Evolutionary conservation across 2,113 vertebrate species (phyloP).

Genomic region (Sminthopsis crassicaudata): DNA sequence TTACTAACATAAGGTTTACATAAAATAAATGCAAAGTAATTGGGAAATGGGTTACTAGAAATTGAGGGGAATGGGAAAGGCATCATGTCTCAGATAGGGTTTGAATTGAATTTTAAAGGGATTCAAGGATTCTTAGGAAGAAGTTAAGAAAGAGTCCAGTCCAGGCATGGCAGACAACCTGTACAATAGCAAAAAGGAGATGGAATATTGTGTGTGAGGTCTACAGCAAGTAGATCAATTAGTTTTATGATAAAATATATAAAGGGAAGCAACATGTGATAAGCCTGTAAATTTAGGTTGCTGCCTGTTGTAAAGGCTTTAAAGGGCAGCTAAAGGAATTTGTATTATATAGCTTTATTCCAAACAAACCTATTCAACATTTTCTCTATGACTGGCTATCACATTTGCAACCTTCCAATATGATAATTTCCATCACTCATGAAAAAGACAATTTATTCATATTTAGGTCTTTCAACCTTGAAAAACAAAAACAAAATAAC

Average conservation of each 20-base stretch:
- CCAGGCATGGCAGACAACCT: not conserved
- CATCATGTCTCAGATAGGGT: not conserved
- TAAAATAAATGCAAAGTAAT: not conserved
- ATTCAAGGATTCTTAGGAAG: not conserved
- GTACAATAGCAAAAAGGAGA: not conserved
- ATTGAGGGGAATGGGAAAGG: not conserved
- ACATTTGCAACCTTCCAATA: not conserved
- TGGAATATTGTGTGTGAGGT: not conserved
- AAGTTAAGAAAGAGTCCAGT: not conserved
- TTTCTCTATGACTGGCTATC: not conserved
- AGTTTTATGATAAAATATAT: not conserved
- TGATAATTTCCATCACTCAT: not conserved
- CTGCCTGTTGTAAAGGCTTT: not conserved
- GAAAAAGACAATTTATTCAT: not conserved
- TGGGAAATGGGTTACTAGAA: not conserved
- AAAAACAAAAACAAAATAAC: too few species aligned
- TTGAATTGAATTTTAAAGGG: not conserved
- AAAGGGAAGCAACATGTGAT: not conserved
- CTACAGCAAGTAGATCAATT: not conserved
- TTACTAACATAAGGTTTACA: not conserved
- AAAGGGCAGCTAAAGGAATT: not conserved
- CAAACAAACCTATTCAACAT: not conserved
- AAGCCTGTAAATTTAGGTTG: not conserved
- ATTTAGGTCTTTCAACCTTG: constrained; percentile 14
- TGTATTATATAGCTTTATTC: not conserved